These are phyloP conservation scores for Chymomyza costata DNA, from an alignment of 1,140 invertebrate genomes.

Conservation along the genomic window DNA sequence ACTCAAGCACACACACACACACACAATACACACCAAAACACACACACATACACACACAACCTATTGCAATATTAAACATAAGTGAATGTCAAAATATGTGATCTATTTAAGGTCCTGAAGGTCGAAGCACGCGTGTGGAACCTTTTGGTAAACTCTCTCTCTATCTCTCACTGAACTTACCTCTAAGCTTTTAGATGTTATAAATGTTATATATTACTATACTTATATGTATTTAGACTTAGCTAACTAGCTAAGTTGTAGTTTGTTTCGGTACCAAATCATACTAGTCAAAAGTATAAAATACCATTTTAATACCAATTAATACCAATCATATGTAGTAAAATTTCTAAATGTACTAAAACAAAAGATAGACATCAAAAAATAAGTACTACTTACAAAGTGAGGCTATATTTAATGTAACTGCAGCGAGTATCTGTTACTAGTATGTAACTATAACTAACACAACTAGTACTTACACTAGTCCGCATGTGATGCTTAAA, in stretches of 20 bases:
- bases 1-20: constrained; percentile 7
- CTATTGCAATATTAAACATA: constrained; percentile 68
- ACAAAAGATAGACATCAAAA: too few relatives aligned
- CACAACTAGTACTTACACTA: constrained; percentile 50
- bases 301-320: constrained; percentile 35
- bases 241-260: constrained; percentile 31
- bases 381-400: too few relatives aligned
- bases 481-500: constrained; percentile 25
- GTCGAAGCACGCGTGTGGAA: constrained; percentile 37
- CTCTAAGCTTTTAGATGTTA: constrained; percentile 37
- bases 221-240: constrained; percentile 16
- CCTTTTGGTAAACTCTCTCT: constrained; percentile 55
- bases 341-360: too few relatives aligned
- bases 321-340: too few relatives aligned
- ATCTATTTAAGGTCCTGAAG: constrained; percentile 70
- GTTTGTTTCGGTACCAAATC: constrained; percentile 39
- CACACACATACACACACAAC: constrained; percentile 21
- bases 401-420: too few relatives aligned
- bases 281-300: constrained; percentile 57
- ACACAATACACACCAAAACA: constrained; percentile 13
- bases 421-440: constrained; percentile 24
- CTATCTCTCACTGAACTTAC: constrained; percentile 24
- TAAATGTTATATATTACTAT: too few relatives aligned
- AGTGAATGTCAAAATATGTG: constrained; percentile 74
- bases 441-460: constrained; percentile 25